phyloP scores from a whole-genome alignment of 2,797 vertebrate genomes.

The Silurus lanzhouensis region DNA sequence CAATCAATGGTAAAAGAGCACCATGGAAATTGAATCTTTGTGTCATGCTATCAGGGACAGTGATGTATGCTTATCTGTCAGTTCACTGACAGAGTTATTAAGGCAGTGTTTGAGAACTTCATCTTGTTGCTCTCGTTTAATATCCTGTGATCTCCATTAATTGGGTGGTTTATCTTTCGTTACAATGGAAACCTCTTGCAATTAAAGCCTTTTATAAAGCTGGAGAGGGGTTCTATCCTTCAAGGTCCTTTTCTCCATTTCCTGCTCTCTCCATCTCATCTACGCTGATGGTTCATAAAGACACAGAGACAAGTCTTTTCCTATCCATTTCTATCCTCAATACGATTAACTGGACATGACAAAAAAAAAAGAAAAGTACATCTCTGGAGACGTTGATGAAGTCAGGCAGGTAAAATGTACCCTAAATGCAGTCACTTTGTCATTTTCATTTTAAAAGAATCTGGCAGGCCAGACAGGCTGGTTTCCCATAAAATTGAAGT shows the following conservation, averaged over 20 bases:
- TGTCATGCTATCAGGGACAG: background rate
- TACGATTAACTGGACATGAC: constrained; percentile 5
- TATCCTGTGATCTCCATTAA: constrained; percentile 48
- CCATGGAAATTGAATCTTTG: background rate
- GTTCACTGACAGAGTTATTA: constrained; percentile 24
- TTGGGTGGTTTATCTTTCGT: constrained; percentile 44
- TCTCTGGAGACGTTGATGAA: constrained; percentile 44
- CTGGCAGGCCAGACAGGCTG: constrained; percentile 58
- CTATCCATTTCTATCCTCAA: background rate
- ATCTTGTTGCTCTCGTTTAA: constrained; percentile 33
- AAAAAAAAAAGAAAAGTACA: constrained; percentile 51
- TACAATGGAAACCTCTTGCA: constrained; percentile 43
- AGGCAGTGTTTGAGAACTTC: constrained; percentile 21
- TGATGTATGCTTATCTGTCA: constrained; percentile 24
- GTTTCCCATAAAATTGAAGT: constrained; percentile 53
- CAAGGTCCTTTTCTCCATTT: background rate
- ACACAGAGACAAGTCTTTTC: background rate
- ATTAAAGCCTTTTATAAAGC: constrained; percentile 49
- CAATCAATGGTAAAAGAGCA: constrained; percentile 1
- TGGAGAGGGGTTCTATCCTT: constrained; percentile 12
- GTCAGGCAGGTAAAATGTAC: constrained; percentile 53
- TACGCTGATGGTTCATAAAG: constrained; percentile 1
- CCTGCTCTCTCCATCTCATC: background rate
- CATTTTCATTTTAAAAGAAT: constrained; percentile 60
- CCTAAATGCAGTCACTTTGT: constrained; percentile 61